A percentile compares a stretch with the other conserved stretches of the same genome.
phyloP scores from a whole-genome alignment of 2,888 invertebrate genomes.

The Drosophila tanythrix region DNA sequence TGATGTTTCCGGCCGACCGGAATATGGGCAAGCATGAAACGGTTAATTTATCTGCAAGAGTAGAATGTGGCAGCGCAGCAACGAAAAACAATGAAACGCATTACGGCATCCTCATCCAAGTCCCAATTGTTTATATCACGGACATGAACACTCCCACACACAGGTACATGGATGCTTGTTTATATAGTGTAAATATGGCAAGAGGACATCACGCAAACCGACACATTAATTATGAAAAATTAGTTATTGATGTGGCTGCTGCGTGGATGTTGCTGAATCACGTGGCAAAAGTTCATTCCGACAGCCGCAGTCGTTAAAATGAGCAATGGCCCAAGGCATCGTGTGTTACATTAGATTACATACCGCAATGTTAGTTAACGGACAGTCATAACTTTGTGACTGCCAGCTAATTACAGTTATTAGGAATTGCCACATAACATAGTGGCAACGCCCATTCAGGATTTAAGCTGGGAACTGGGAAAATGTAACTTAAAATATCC shows the following conservation, averaged over 20 bases:
- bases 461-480: neutral
- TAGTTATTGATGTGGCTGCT: constrained; percentile 70
- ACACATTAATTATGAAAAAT: constrained; percentile 72
- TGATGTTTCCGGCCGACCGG: constrained; percentile 24
- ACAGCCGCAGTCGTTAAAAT: constrained; percentile 60
- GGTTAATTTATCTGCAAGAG: constrained; percentile 13
- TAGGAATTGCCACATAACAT: constrained; percentile 17
- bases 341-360: constrained; percentile 20
- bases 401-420: constrained; percentile 54
- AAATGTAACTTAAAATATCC: neutral
- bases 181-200: constrained; percentile 5
- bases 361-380: constrained; percentile 15
- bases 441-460: neutral
- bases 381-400: constrained; percentile 44
- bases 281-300: constrained; percentile 71
- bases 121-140: constrained; percentile 34
- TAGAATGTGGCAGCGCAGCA: constrained; percentile 6
- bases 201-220: constrained; percentile 9
- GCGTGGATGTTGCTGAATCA: constrained; percentile 56
- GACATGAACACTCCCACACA: constrained; percentile 38
- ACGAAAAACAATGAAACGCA: constrained; percentile 56
- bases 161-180: neutral
- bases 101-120: constrained; percentile 29
- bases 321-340: constrained; percentile 48
- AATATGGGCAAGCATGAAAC: constrained; percentile 11